Evolutionary conservation across 2,888 invertebrate species (phyloP), one percentile per base, ranked within the genome.

Genomic region (Rhodophaea formosa): DNA sequence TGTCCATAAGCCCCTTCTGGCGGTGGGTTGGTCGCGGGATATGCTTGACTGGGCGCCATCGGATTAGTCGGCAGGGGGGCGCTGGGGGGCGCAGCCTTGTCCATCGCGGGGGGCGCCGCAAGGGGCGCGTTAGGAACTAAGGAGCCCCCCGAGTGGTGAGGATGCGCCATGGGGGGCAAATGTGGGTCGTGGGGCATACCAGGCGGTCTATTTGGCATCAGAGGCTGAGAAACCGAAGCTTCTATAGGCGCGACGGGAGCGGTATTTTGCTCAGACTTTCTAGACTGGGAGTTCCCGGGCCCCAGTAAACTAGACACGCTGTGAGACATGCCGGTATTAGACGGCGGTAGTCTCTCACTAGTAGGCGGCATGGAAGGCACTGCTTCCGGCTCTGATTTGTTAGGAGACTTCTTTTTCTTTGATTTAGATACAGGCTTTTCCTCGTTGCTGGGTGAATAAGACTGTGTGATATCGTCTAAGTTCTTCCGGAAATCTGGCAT

Each of bases 401-500:
- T 78, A 0, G 90, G 90, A 2, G 88, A 85, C 44, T 85, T 86
- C 59, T 91, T 91, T 77, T 91, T 92, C 62, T 84, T 88, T 1
- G 87, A 79, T 64, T 86, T 88, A 1, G 72, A 64, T 7, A 70
- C 71, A 0, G 77, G 71, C 63, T 80, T 85, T 30, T 89, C 88
- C 55, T 90, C 89, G 8, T 79, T 75, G 0, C 79, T 81, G 0
- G 91, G 91, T 0, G 92, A 90, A 60, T 92, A 91, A 0, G 92
- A 91, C 56, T 91, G 88, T 1, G 92, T 92, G 43, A 92, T 92
- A 64, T 91, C 91, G 57, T 91, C 92, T 53, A 92, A 77, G 62
- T 91, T 91, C 62, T 78, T 87, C 12, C 91, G 79, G 58, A 92
- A 91, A 66, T 89, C 91, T 7, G 92, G 91, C 71, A 89, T 73